A percentile compares a stretch with the other conserved stretches of the same genome.
phyloP scores from a whole-genome alignment of 2,113 vertebrate genomes.

The Pteronura brasiliensis region DNA sequence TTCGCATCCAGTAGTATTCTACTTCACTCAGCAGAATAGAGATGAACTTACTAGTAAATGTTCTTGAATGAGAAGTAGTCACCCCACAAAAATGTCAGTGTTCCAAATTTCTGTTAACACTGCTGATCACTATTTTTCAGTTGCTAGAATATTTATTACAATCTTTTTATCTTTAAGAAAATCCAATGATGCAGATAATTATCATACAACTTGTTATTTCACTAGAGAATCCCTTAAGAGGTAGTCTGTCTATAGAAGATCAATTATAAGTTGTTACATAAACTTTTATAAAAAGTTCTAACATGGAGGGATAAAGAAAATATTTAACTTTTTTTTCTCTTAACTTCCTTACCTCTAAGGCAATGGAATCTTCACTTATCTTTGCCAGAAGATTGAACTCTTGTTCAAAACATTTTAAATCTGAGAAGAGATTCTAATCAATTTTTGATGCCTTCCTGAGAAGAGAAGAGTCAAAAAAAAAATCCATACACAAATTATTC shows the following conservation, averaged over 20 bases:
- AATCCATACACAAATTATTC: neutral
- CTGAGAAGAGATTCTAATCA: neutral
- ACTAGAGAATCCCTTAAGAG: neutral
- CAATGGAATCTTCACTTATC: neutral
- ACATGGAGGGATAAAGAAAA: neutral
- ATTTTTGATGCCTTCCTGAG: neutral
- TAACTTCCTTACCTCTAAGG: neutral
- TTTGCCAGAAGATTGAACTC: neutral
- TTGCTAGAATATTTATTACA: neutral
- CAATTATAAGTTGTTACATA: neutral
- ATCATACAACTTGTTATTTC: neutral
- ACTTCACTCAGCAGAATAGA: slow-evolving; percentile 7
- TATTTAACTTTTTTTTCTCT: neutral
- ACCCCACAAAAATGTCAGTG: slow-evolving; percentile 12
- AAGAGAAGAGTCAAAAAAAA: neutral
- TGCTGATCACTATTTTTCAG: slow-evolving; percentile 23
- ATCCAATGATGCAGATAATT: neutral
- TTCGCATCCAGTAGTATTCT: neutral
- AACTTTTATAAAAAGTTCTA: slow-evolving; percentile 6
- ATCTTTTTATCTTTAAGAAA: slow-evolving; percentile 45
- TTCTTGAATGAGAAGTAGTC: neutral
- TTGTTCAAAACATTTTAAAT: neutral
- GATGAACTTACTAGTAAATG: slow-evolving; percentile 8
- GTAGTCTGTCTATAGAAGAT: neutral
- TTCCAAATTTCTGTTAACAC: slow-evolving; percentile 39